Conservation (phyloP, 2,113 vertebrate species). For the Aegotheles bennettii region DNA sequence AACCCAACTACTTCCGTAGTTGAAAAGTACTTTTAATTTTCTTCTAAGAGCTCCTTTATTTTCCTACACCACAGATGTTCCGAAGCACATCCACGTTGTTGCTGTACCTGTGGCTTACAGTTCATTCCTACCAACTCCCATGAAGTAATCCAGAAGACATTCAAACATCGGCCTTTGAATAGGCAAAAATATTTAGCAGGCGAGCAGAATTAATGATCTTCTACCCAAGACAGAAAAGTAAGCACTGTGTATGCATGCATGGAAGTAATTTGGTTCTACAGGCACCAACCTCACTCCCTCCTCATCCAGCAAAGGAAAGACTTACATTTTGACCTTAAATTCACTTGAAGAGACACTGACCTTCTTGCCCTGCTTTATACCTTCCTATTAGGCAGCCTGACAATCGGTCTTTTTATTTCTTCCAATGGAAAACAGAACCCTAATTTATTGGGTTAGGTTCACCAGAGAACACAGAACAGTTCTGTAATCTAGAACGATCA, state of each 20-base stretch:
- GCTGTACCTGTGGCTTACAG: not conserved
- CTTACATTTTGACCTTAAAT: not conserved
- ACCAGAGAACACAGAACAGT: conserved; percentile 61
- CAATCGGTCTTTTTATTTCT: conserved; percentile 56
- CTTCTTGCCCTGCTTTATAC: not conserved
- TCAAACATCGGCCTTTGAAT: not conserved
- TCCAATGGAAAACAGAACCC: conserved; percentile 58
- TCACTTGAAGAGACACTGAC: not conserved
- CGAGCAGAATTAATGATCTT: not conserved
- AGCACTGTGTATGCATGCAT: not conserved
- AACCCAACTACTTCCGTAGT: not conserved
- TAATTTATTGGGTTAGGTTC: conserved; percentile 66
- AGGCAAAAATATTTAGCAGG: not conserved
- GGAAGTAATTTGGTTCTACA: not conserved
- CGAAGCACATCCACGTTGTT: not conserved
- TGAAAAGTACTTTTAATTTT: not conserved
- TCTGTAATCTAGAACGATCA: conserved; percentile 30
- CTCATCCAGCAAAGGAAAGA: not conserved
- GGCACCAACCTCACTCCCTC: not conserved
- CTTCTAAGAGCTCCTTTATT: not conserved
- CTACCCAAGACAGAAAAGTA: not conserved
- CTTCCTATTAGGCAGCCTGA: not conserved
- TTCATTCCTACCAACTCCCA: not conserved
- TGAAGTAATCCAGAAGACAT: not conserved
- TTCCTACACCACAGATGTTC: not conserved